Evolutionary conservation across 1,140 invertebrate genomes (phyloP).

Genomic region (Asbolus verrucosus): DNA sequence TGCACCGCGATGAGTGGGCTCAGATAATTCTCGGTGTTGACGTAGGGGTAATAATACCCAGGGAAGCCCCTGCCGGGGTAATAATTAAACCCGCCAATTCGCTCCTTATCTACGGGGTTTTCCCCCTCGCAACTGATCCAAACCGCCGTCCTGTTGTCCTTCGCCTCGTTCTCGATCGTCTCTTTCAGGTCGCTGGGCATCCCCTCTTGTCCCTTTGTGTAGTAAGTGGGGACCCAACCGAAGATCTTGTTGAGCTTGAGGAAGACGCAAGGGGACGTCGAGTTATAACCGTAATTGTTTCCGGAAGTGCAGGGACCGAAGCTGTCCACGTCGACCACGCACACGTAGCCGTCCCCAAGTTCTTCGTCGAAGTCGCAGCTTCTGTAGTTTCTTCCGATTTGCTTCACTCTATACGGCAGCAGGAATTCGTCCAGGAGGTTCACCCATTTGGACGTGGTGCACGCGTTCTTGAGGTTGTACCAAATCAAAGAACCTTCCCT

Average conservation of each 20-base stretch:
- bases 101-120: slow-evolving; percentile 80
- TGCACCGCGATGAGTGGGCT: slow-evolving; percentile 89
- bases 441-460: slow-evolving; percentile 76
- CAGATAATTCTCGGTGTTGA: slow-evolving; percentile 80
- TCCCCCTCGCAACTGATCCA: slow-evolving; percentile 88
- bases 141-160: slow-evolving; percentile 68
- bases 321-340: slow-evolving; percentile 73
- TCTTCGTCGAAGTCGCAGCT: slow-evolving; percentile 73
- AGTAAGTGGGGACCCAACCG: slow-evolving; percentile 80
- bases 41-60: slow-evolving; percentile 84
- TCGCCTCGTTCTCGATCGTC: slow-evolving; percentile 66
- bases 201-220: slow-evolving; percentile 69
- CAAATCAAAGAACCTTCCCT: slow-evolving; percentile 86
- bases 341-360: slow-evolving; percentile 72
- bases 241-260: slow-evolving; percentile 86
- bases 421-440: slow-evolving; percentile 77
- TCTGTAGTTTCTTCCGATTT: slow-evolving; percentile 71
- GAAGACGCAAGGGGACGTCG: slow-evolving; percentile 80
- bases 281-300: slow-evolving; percentile 76
- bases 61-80: slow-evolving; percentile 79
- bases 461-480: slow-evolving; percentile 75
- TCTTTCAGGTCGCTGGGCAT: slow-evolving; percentile 70
- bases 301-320: slow-evolving; percentile 75
- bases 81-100: slow-evolving; percentile 75
- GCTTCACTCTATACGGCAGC: slow-evolving; percentile 70